Evolutionary conservation across 2,888 invertebrate species (phyloP).

Genomic region (Steinernema scapterisci): DNA sequence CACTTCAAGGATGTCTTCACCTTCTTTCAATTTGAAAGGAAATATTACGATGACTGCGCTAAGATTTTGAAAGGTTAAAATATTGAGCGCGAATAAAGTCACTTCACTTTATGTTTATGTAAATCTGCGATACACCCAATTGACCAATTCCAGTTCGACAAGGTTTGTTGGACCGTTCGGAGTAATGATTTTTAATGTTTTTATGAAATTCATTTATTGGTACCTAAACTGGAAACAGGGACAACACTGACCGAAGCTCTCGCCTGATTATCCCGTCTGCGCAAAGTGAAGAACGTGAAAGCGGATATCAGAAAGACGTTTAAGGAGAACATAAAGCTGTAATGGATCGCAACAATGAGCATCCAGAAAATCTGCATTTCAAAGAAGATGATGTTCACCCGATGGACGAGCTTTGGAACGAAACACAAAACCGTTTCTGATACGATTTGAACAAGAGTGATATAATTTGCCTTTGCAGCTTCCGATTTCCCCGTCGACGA

Average conservation of each 20-base stretch:
- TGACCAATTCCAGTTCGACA: too few species aligned
- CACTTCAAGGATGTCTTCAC: conserved; percentile 28
- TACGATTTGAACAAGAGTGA: conserved; percentile 1
- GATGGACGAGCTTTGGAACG: background rate
- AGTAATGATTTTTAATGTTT: too few species aligned
- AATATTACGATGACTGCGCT: background rate
- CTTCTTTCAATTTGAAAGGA: background rate
- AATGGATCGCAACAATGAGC: background rate
- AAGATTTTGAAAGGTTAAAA: conserved; percentile 4
- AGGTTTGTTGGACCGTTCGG: too few species aligned
- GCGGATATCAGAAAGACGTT: background rate
- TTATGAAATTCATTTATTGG: background rate
- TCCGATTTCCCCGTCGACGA: background rate
- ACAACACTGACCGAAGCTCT: background rate
- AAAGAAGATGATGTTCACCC: background rate
- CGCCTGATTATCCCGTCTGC: background rate
- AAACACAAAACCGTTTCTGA: background rate
- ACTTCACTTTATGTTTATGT: too few species aligned
- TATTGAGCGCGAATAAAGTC: too few species aligned
- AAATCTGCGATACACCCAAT: too few species aligned
- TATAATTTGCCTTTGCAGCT: background rate
- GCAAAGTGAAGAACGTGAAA: background rate
- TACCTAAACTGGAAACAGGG: background rate
- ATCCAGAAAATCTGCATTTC: background rate
- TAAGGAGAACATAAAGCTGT: background rate